Base-by-base conservation (phyloP, 2,797 vertebrate species). In the Tragelaphus eurycerus region DNA sequence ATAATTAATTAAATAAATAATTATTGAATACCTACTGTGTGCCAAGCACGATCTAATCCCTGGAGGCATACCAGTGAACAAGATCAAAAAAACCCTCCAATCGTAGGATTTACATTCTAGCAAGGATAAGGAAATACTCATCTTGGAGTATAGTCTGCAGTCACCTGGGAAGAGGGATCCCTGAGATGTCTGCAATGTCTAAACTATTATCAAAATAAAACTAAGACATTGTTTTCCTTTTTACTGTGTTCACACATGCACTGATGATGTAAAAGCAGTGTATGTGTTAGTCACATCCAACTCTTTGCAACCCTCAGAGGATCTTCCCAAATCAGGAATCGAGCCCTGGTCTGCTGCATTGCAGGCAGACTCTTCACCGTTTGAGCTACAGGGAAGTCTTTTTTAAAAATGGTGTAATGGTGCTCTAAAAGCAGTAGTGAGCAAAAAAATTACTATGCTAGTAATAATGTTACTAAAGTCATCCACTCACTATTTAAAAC, bases 191-290 rank as follows among this genome's bases (percentile, higher is more conserved):
- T 83, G n/a, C 23, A 54, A 76, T 76, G 31, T 25, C 59, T 25
- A 57, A 94, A 79, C 38, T 79, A 19, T 79, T 64, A 86, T 81
- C 34, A 86, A 81, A 48, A 62, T 94, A 92, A 89, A 95, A 85
- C 60, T 82, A 90, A 89, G 67, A 89, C 13, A 95, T 92, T 64
- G 83, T 83, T 95, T 84, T 43, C n/a, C 50, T 95, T 54, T 86
- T 46, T 90, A 64, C 38, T 38, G 13, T 91, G 23, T 79, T 88
- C 76, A 52, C 38, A 23, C 86, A 90, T 64, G 55, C 57, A 79
- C 50, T 71, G 54, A 31, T 82, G 57, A 60, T 64, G 17, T 31
- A 78, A 93, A 86, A 93, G 27, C 46, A n/a, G 64, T 71, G 10
- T 71, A 10, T 71, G 34, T 71, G 19, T 71, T 12, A 38, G 64